Base-by-base conservation (phyloP, 2,113 vertebrate species). In the Hiodon tergisus region DNA sequence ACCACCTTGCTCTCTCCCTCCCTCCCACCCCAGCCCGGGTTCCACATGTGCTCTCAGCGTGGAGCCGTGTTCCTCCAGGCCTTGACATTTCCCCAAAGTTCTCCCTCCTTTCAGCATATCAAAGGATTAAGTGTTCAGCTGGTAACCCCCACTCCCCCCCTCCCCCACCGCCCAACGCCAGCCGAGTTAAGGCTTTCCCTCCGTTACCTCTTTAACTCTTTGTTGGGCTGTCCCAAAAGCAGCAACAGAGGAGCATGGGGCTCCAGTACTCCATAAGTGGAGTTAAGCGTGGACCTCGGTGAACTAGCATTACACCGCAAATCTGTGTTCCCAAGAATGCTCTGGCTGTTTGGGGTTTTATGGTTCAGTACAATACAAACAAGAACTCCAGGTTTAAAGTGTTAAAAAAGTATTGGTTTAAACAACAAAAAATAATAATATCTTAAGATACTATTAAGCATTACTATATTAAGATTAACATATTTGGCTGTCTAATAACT, bases 251-350 rank as follows among this genome's bases (percentile, higher is more conserved):
- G 55, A 31, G 16, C 31, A 31, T 31, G 31, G 31, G 48, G 67
- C 31, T 31, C 31, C 31, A 31, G 31, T 31, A 31, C 31, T 31
- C 31, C 31, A 0, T 31, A 31, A 31, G 31, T 67, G 50, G 10
- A 17, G 60, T 16, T 62, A 46, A 31, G 66, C 6, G 31, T 2
- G 58, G 63, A 54, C 8, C 54, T 10, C 68, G 54, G 69, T 31
- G 31, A 31, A 31, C 31, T 75, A 77, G 67, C 57, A 60, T 48
- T 62, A 81, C 78, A 81, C 72, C 51, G 76, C 16, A 53, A 55
- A 55, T 82, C 73, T 81, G 78, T 76, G 71, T 72, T 75, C 52
- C 73, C 65, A 55, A 70, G 71, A 74, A 73, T 46, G 6, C 60
- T 48, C 76, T 77, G 74, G 73, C 77, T 76, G 79, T 74, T 69